Conservation (phyloP, 2,113 vertebrate species). For the Alethe castanea region DNA sequence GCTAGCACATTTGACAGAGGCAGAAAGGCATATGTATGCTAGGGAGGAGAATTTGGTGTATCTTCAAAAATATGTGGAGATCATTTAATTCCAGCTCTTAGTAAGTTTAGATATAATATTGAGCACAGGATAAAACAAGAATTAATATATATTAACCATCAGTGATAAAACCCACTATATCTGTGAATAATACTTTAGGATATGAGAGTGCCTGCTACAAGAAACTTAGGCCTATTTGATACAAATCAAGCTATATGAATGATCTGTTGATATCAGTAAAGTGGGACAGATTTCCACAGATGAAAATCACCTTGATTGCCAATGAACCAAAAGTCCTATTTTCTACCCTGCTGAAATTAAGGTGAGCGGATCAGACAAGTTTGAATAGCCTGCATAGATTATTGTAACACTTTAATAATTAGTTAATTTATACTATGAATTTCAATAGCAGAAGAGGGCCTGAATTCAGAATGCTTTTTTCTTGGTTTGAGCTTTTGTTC, state of each 20-base stretch:
- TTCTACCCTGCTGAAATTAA: neutral
- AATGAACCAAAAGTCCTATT: neutral
- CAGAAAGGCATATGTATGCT: neutral
- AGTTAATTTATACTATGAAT: neutral
- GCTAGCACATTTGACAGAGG: neutral
- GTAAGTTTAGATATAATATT: neutral
- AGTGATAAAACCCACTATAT: neutral
- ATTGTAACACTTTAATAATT: neutral
- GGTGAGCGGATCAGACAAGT: neutral
- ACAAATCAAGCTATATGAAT: neutral
- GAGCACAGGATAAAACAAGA: neutral
- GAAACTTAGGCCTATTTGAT: neutral
- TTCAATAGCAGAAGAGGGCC: neutral
- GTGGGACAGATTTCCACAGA: neutral
- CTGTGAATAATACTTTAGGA: neutral
- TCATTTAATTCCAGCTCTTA: neutral
- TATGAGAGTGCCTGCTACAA: neutral
- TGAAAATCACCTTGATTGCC: neutral
- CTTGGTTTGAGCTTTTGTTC: neutral
- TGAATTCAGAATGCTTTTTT: neutral
- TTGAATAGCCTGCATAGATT: neutral
- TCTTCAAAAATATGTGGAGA: neutral
- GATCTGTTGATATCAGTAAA: neutral
- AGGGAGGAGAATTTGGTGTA: neutral
- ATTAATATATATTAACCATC: neutral